Evolutionary conservation across 2,113 vertebrate species (phyloP).

Genomic region (Grammomys surdaster): DNA sequence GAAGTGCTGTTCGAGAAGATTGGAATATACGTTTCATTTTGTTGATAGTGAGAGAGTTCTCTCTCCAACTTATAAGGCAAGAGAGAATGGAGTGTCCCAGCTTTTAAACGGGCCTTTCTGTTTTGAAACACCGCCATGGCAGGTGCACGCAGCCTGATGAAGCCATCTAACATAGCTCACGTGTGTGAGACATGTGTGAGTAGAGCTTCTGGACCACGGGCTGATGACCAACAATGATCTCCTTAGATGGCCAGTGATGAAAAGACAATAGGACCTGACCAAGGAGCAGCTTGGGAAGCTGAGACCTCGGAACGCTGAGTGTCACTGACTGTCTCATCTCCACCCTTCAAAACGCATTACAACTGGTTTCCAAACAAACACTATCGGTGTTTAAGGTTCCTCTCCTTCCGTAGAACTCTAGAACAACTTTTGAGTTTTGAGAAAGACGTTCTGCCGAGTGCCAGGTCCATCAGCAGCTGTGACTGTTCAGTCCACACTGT

Average conservation of each 20-base stretch:
- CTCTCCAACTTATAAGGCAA: background rate
- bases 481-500: conserved; percentile 26
- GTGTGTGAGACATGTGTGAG: background rate
- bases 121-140: background rate
- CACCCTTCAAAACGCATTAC: conserved; percentile 1
- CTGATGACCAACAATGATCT: background rate
- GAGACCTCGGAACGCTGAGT: background rate
- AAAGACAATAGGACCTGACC: background rate
- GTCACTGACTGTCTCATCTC: background rate
- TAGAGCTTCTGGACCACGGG: background rate
- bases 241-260: background rate
- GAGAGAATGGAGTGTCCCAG: background rate
- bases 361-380: background rate
- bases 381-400: background rate
- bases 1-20: background rate
- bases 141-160: background rate
- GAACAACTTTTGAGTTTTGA: conserved; percentile 48
- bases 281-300: background rate
- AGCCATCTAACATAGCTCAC: background rate
- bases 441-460: background rate
- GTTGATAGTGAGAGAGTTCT: background rate
- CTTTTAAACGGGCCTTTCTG: conserved; percentile 8
- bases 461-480: conserved; percentile 38
- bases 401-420: conserved; percentile 44
- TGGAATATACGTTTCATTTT: background rate